Base-by-base conservation (phyloP, 1,140 invertebrate species). In the Drosophila varians region DNA sequence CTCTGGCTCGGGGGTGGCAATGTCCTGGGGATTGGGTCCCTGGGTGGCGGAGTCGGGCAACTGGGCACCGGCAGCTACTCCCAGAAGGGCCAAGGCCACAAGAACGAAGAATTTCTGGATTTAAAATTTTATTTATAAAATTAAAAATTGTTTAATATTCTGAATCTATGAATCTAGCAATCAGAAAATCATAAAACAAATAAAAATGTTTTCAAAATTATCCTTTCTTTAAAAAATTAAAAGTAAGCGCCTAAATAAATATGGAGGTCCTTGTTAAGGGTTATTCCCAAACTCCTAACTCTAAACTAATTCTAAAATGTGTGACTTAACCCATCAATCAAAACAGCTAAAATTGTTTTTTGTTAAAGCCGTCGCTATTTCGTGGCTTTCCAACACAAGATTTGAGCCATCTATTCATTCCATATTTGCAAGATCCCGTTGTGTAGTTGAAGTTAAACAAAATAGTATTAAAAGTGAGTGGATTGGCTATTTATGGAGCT, bases 21-120 rank as follows among this genome's bases (percentile, higher is more conserved):
- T 91, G 45, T 91, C 90, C 74, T 91, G 90, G 0, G 90, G 90
- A 64, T 91, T 91, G 47, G 90, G 90, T 52, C 90, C 90, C 68
- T 91, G 90, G 42, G 90, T 91, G 11, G 90, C 90, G 12, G 89
- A 90, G 42, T 91, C 90, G 18, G 78, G 89, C 28, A 90, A 42
- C 46, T 75, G 74, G 14, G 79, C 87, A 14, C 74, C 86, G 34
- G 72, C 72, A 12, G 74, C 89, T 45, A 70, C 72, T 58, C 89
- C 89, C 74, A 90, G 60, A 25, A 90, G 66, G 42, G 79, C 78
- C 53, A 89, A 45, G 53, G 69, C 74, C 31, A 87, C 48, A 12
- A 89, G 70, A 49, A 90, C 48, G 46, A 84, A 77, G 56, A 90
- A 77, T 90, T 90, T 90, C 89, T 90, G 61, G n/a, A 55, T 31